A percentile compares a stretch with the other conserved stretches of the same genome.
Evolutionary conservation across 2,797 vertebrate species (phyloP).

Genomic region (Amniataba percoides): DNA sequence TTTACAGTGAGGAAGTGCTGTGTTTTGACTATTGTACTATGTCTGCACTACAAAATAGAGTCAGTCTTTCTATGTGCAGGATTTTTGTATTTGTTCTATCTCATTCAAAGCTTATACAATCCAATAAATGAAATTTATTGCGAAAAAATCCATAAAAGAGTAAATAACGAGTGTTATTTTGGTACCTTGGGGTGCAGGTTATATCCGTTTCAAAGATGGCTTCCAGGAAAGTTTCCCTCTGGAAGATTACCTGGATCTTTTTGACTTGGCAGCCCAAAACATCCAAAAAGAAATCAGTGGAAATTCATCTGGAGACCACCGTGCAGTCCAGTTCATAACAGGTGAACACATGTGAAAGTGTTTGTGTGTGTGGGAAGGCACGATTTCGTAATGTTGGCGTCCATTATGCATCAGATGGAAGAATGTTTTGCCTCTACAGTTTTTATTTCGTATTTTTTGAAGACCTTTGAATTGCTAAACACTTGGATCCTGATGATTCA

Average conservation of each 20-base stretch:
- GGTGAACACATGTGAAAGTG: constrained; percentile 82
- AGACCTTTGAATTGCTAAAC: constrained; percentile 10
- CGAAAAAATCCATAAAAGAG: constrained; percentile 11
- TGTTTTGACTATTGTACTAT: not conserved
- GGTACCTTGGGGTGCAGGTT: constrained; percentile 81
- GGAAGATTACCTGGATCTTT: constrained; percentile 95
- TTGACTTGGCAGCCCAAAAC: constrained; percentile 92
- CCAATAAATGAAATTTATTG: constrained; percentile 5
- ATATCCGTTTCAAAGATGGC: constrained; percentile 90
- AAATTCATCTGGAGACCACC: constrained; percentile 72
- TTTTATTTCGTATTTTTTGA: constrained; percentile 26
- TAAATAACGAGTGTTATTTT: constrained; percentile 23
- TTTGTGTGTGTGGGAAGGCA: constrained; percentile 33
- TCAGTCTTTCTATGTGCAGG: not conserved
- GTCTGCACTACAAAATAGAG: not conserved
- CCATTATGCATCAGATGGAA: constrained; percentile 34
- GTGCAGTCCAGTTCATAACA: constrained; percentile 85
- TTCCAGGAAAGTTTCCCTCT: constrained; percentile 90
- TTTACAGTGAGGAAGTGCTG: constrained; percentile 6
- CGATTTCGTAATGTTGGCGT: constrained; percentile 29
- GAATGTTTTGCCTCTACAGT: constrained; percentile 23
- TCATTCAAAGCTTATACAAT: not conserved
- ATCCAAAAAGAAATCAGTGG: constrained; percentile 89
- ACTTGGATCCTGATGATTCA: constrained; percentile 37
- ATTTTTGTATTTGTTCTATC: not conserved